Evolutionary conservation across 2,888 invertebrate species (phyloP), one percentile per base, ranked within the genome.

Genomic region (Tubulanus polymorphus): DNA sequence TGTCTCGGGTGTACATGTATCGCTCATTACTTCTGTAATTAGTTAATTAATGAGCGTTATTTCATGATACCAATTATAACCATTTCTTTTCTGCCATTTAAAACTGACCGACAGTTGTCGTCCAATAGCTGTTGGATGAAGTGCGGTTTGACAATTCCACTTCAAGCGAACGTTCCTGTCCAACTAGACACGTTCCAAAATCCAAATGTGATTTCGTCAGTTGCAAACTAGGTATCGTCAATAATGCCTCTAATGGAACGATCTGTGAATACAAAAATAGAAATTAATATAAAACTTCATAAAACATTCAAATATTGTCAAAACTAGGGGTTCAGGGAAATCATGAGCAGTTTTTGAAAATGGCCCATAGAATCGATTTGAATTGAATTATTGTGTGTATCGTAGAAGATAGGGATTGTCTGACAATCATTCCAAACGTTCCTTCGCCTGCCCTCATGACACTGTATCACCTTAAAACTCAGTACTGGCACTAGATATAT

Each of bases 181-280:
- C 76, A 20, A 78, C 74, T 18, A 75, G 64, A 60, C 77, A 78
- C 1, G 68, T 70, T 12, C 76, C 76, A 62, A 76, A 76, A 63
- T 76, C 73, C n/a, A 78, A 56, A 3, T 60, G 61, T 12, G 70
- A 64, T 45, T 65, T 66, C 3, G 72, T 70, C 49, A 75, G 57
- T 18, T 61, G 54, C 51, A 76, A 62, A 56, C 73, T 67, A 2
- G 77, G 77, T 2, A 76, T 60, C 1, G 71, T 64, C 46, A 76
- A 58, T 1, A 65, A 68, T 26, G 75, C 76, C 48, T 62, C 59
- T 48, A 75, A 61, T 3, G 74, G 71, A 25, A 77, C 63, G 35
- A 51, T 61, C 76, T 77, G 66, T 2, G 62, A 61, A 25, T 37
- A 25, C 29, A 51, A 52, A 56, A 6, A 18, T 10, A n/a, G 23